Evolutionary conservation across 2,113 vertebrate species (phyloP).

Genomic region (Microtus ochrogaster): DNA sequence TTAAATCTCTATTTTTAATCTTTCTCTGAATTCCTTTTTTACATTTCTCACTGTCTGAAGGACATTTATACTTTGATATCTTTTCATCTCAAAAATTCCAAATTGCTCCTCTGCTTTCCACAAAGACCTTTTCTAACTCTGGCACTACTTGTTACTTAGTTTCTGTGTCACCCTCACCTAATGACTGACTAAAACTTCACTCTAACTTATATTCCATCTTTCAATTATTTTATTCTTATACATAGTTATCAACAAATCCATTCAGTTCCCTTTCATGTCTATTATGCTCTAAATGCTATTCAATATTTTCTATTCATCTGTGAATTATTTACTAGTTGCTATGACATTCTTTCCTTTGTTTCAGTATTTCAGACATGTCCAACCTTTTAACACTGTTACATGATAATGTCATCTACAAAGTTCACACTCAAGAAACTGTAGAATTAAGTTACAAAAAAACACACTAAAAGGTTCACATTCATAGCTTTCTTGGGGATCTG

Average conservation of each 20-base stretch:
- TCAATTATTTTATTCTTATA: not conserved
- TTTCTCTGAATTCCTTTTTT: conserved; percentile 3
- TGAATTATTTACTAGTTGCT: conserved; percentile 12
- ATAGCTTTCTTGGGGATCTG: not conserved
- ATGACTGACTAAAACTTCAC: not conserved
- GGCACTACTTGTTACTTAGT: not conserved
- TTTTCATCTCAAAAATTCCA: conserved; percentile 8
- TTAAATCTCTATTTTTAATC: not conserved
- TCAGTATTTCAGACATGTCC: not conserved
- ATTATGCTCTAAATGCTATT: conserved; percentile 4
- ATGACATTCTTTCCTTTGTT: not conserved
- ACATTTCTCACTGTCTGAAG: not conserved
- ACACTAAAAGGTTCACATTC: no score
- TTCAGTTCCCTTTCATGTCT: not conserved
- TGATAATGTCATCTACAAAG: not conserved
- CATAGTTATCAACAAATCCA: not conserved
- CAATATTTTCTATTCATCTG: not conserved
- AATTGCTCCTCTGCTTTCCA: not conserved
- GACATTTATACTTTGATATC: not conserved
- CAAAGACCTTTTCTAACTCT: not conserved
- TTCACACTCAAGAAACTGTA: not conserved
- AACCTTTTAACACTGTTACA: not conserved
- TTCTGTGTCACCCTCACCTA: not conserved
- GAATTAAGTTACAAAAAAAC: not conserved
- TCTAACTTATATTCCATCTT: not conserved